These are phyloP conservation scores for Lydus trimaculatus DNA, from an alignment of 2,888 invertebrate species.

Conservation along the genomic window DNA sequence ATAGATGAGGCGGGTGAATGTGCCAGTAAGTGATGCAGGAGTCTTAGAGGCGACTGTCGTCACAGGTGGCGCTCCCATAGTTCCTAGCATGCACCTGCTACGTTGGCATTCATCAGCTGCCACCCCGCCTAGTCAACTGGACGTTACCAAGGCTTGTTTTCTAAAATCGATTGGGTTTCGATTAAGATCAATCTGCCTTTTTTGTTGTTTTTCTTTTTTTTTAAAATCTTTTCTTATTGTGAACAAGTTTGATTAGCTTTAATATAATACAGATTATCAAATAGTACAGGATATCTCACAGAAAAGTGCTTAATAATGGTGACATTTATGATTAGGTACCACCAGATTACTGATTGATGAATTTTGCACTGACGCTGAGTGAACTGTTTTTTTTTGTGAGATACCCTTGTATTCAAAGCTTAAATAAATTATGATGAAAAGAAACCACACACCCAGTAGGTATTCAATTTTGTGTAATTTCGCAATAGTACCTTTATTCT, in stretches of 20 bases:
- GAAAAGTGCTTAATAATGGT: too few relatives aligned
- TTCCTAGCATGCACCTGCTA: conserved; percentile 42
- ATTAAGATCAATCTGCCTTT: neutral
- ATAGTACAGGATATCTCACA: too few relatives aligned
- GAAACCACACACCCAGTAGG: too few relatives aligned
- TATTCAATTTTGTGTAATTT: neutral
- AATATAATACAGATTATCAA: too few relatives aligned
- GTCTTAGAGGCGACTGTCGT: conserved; percentile 8
- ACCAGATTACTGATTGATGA: too few relatives aligned
- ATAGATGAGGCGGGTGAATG: neutral
- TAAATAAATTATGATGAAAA: too few relatives aligned
- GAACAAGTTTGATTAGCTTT: neutral
- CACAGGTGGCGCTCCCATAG: conserved; percentile 50
- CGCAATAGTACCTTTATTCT: neutral
- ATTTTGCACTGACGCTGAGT: too few relatives aligned
- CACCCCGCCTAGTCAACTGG: conserved; percentile 10
- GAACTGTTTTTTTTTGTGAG: too few relatives aligned
- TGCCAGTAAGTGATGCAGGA: neutral
- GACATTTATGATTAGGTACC: too few relatives aligned
- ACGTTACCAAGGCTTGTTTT: neutral
- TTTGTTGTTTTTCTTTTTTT: neutral
- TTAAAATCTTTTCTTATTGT: too few relatives aligned
- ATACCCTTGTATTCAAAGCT: too few relatives aligned
- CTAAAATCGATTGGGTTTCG: neutral
- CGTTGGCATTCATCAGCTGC: conserved; percentile 22